These are phyloP conservation scores for Patella depressa DNA, from an alignment of 2,888 invertebrate genomes.

Conservation along the genomic window DNA sequence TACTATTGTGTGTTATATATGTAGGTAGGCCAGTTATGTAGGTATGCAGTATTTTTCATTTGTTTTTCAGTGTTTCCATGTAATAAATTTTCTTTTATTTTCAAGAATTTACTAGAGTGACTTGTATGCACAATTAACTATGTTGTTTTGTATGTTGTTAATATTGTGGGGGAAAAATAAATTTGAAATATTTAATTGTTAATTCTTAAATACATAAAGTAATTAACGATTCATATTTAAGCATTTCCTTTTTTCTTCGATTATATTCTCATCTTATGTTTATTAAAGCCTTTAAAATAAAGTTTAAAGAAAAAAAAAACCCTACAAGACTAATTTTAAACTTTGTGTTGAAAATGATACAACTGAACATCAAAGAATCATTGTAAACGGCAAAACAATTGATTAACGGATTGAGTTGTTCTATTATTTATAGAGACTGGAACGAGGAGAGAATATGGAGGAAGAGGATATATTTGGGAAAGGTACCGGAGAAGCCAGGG, in stretches of 20 bases:
- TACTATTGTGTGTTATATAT: neutral
- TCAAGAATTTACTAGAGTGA: neutral
- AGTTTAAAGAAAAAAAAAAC: no score
- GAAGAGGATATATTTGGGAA: constrained; percentile 67
- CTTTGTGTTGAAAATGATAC: no score
- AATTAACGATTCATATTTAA: neutral
- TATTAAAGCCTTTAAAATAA: no score
- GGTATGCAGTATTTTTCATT: neutral
- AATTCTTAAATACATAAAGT: neutral
- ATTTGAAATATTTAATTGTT: neutral
- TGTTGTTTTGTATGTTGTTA: neutral
- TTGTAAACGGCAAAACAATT: no score
- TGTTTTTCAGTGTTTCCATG: neutral
- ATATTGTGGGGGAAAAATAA: no score
- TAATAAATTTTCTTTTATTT: neutral
- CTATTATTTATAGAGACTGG: constrained; percentile 56
- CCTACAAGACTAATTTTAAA: no score
- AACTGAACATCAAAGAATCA: no score
- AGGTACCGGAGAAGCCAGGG: constrained; percentile 69
- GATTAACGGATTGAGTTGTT: no score
- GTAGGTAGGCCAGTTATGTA: neutral
- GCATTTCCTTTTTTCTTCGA: no score
- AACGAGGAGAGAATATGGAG: constrained; percentile 70
- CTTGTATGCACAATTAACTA: neutral
- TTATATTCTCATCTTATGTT: no score